These are phyloP conservation scores for Enteromius fasciolatus DNA, from an alignment of 2,797 vertebrate genomes.

Conservation along the genomic window DNA sequence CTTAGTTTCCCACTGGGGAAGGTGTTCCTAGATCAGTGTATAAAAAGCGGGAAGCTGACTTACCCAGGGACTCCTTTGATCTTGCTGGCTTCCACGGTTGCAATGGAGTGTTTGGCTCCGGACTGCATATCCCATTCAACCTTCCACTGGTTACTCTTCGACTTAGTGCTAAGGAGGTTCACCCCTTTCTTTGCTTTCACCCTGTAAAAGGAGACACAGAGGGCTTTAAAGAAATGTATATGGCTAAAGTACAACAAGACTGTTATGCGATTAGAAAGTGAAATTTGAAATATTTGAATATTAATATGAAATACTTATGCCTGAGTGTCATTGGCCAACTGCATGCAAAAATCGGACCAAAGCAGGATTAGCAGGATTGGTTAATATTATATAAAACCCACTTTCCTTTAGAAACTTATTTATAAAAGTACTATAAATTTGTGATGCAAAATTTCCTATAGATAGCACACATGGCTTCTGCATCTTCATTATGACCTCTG, in stretches of 20 bases:
- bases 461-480: background rate
- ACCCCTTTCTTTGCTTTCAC: constrained; percentile 99
- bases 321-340: background rate
- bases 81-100: constrained; percentile 89
- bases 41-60: constrained; percentile 56
- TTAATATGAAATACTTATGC: no score
- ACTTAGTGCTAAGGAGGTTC: constrained; percentile 89
- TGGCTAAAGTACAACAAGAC: background rate
- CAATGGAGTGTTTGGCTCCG: constrained; percentile 94
- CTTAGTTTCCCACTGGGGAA: background rate
- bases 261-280: background rate
- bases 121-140: constrained; percentile 91
- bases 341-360: no score
- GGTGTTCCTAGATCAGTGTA: constrained; percentile 16
- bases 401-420: background rate
- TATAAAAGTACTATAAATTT: background rate
- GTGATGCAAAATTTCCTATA: background rate
- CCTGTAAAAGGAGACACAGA: constrained; percentile 71
- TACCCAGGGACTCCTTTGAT: constrained; percentile 80
- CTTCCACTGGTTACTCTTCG: constrained; percentile 89
- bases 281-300: background rate
- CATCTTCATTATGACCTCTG: constrained; percentile 19
- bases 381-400: background rate
- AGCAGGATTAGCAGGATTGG: background rate
- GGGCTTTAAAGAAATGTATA: constrained; percentile 56